Evolutionary conservation across 2,888 invertebrate genomes (phyloP), one percentile per base, ranked within the genome.

Genomic region (Laothoe populi): DNA sequence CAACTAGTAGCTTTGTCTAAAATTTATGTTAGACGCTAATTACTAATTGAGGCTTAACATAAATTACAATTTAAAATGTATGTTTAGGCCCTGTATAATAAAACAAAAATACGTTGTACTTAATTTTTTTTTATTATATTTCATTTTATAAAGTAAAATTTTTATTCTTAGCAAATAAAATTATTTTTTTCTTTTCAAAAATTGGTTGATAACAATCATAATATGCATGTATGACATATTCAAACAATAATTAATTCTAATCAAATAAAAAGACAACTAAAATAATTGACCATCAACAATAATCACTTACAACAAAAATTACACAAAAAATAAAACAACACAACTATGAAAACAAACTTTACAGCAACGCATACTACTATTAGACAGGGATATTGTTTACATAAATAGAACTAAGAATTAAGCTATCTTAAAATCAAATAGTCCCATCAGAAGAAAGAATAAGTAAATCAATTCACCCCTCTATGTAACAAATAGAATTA

Each of bases 391-490:
- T 26, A 4, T 31, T 31, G 31, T 31, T 31, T 31, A 31, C 31
- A 31, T 38, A 11, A 13, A 38, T 38, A 13, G 38, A 1, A 38
- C 13, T 11, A 11, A 38, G 13, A 38, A 38, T 38, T 13, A 1
- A 38, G 38, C 13, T 10, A 38, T 13, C 38, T 10, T 26, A 26
- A 7, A 35, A 35, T 10, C 4, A 35, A 4, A 35, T 38, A 13
- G 31, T 42, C 26, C 2, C 1, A 48, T 2, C 8, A 31, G 3
- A 16, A 53, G 16, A 19, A 35, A 21, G n/a, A 11, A n/a, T n/a
- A 24, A 49, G 8, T 13, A 53, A 53, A 53, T 35, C 35, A 53
- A 53, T 19, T 53, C 35, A 10, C 35, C 31, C 21, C 11, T 31
- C 10, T 31, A 24, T 16, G 8, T 16, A 49, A 11, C 1, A 53